Percentiles rank a stretch among this genome's conserved stretches.
Conservation (phyloP, 2,113 vertebrate species). For the Mionectes macconnelli region DNA sequence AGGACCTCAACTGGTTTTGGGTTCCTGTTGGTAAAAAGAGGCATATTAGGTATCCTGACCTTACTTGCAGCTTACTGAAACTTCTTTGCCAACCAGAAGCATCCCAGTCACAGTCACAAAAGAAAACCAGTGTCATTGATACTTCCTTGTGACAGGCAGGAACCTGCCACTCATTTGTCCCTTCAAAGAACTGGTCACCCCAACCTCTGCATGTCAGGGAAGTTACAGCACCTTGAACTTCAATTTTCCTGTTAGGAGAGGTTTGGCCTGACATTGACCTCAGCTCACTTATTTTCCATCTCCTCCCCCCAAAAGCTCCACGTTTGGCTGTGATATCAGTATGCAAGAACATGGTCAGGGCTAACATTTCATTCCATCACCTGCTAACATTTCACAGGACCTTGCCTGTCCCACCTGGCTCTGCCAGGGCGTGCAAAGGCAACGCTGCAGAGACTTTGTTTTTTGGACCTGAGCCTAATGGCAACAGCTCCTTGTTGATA, state of each 20-base stretch:
- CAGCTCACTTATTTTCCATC: not conserved
- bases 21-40: not conserved
- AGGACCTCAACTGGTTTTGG: not conserved
- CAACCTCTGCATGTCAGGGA: slow-evolving; percentile 78
- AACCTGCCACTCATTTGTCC: slow-evolving; percentile 82
- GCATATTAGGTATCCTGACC: not conserved
- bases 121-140: slow-evolving; percentile 80
- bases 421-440: not conserved
- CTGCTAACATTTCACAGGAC: not conserved
- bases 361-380: not conserved
- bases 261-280: not conserved
- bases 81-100: not conserved
- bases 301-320: not conserved
- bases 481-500: not conserved
- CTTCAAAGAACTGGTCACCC: slow-evolving; percentile 82
- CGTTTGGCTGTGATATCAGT: not conserved
- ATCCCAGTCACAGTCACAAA: slow-evolving; percentile 74
- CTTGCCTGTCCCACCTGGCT: not conserved
- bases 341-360: not conserved
- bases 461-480: not conserved
- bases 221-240: slow-evolving; percentile 82
- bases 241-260: slow-evolving; percentile 72
- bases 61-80: not conserved
- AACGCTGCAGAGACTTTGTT: not conserved
- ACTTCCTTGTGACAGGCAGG: slow-evolving; percentile 78